phyloP scores from a whole-genome alignment of 2,888 invertebrate species.

The Heliconius aoede region DNA sequence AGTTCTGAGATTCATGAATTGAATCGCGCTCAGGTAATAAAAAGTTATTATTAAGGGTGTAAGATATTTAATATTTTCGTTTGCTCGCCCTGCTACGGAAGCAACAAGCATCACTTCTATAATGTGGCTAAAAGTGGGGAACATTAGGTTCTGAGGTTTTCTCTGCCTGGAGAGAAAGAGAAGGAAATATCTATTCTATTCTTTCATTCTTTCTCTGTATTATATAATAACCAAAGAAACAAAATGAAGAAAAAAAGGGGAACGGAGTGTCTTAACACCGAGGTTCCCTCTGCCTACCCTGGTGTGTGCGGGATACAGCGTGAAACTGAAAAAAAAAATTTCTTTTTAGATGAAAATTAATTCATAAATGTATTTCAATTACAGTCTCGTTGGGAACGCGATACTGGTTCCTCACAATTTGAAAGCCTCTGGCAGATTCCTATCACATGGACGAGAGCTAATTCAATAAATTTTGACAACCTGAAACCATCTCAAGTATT shows the following conservation, averaged over 20 bases:
- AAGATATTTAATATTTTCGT: no score
- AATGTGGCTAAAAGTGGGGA: no score
- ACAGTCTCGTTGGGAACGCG: conserved; percentile 70
- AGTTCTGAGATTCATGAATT: conserved; percentile 82
- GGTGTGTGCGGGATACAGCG: no score
- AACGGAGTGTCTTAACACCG: no score
- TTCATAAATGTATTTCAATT: background rate
- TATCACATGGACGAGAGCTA: conserved; percentile 74
- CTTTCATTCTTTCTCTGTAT: background rate
- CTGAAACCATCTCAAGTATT: conserved; percentile 70
- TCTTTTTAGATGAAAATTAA: background rate
- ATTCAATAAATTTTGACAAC: conserved; percentile 66
- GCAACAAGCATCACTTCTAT: no score
- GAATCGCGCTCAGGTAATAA: conserved; percentile 86
- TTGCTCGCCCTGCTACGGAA: no score
- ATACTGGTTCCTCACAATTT: conserved; percentile 56
- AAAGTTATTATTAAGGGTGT: no score
- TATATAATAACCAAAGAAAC: background rate
- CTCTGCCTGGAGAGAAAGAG: no score
- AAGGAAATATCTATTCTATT: no score
- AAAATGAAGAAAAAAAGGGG: background rate
- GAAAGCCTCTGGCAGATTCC: conserved; percentile 70
- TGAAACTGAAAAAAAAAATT: no score
- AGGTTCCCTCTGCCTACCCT: no score
- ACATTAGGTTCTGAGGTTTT: no score